phyloP scores from a whole-genome alignment of 2,113 vertebrate species.

The Podocnemis expansa region DNA sequence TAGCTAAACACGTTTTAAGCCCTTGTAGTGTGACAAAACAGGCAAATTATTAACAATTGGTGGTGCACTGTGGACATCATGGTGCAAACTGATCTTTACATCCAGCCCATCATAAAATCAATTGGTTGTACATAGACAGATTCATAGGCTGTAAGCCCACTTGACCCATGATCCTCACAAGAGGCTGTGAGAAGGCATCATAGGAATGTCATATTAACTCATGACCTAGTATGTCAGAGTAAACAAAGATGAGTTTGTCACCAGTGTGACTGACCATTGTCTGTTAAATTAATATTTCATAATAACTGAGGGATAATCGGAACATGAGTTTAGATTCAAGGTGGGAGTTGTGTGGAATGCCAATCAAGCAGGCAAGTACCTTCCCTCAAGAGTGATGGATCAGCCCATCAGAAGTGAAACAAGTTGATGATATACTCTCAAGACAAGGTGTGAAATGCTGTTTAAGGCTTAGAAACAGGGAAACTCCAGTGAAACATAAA shows the following conservation, averaged over 20 bases:
- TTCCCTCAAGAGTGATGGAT: neutral
- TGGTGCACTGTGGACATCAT: neutral
- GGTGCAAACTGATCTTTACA: neutral
- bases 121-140: neutral
- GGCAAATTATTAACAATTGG: conserved; percentile 1
- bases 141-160: no score
- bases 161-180: no score
- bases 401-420: neutral
- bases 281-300: no score
- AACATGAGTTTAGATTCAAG: no score
- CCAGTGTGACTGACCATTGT: no score
- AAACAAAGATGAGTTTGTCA: no score
- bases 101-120: neutral
- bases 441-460: neutral
- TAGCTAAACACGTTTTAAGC: neutral
- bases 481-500: neutral
- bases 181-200: no score
- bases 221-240: no score
- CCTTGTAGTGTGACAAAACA: neutral
- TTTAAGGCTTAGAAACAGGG: neutral
- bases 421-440: neutral
- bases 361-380: no score
- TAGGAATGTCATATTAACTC: no score
- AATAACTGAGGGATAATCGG: no score
- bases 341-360: no score